Evolutionary conservation across 2,797 vertebrate species (phyloP).

Genomic region (Sebastes flavidus): DNA sequence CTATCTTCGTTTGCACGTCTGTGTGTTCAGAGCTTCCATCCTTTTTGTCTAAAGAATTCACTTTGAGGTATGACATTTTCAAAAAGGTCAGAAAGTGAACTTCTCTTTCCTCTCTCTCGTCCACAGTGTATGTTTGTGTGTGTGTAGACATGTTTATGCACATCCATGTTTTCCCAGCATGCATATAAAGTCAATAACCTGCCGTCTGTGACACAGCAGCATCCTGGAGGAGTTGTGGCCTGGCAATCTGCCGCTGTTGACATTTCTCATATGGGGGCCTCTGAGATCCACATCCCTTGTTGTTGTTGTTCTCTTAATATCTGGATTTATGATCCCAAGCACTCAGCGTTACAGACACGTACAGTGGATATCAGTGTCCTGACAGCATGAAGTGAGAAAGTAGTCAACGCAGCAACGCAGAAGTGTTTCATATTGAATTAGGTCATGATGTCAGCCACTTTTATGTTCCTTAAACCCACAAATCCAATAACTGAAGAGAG

Average conservation of each 20-base stretch:
- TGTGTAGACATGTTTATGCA: background rate
- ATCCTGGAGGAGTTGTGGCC: conserved; percentile 36
- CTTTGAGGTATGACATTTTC: conserved; percentile 48
- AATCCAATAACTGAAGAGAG: too few species aligned
- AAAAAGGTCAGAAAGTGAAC: conserved; percentile 51
- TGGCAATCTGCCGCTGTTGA: conserved; percentile 33
- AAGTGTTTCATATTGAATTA: background rate
- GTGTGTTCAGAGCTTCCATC: background rate
- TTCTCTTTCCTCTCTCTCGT: background rate
- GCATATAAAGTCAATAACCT: conserved; percentile 34
- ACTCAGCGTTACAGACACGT: background rate
- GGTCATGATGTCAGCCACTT: background rate
- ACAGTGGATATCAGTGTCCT: background rate
- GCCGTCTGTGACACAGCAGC: conserved; percentile 20
- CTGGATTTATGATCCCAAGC: conserved; percentile 17
- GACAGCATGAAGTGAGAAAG: background rate
- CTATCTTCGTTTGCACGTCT: background rate
- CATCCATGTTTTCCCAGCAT: conserved; percentile 13
- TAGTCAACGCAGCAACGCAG: background rate
- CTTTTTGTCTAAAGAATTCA: conserved; percentile 6
- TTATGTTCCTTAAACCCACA: background rate
- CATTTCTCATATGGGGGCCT: conserved; percentile 37
- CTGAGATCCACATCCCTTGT: conserved; percentile 17
- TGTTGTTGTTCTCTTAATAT: conserved; percentile 30
- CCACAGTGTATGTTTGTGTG: too few species aligned